Evolutionary conservation across 2,888 invertebrate species (phyloP), one percentile per base, ranked within the genome.

Genomic region (Yponomeuta evonymella): DNA sequence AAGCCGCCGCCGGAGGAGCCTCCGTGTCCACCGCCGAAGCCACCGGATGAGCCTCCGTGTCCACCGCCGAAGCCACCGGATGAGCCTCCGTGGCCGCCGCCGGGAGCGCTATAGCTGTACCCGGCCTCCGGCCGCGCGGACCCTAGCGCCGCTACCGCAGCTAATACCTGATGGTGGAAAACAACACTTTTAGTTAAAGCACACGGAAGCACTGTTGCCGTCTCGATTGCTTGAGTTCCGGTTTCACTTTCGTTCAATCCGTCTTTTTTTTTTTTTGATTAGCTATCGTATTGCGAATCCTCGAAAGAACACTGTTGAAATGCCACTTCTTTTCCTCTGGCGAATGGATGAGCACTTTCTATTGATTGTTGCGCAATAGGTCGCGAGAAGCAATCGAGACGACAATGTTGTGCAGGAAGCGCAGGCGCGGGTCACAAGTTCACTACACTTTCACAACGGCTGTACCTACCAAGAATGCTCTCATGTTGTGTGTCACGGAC

Each of bases 91-190:
- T 83, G 83, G 73, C 88, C 88, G 74, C 90, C 90, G 72, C 89
- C 88, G 72, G 92, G 91, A 70, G 92, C 90, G 84, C 84, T 90
- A 87, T 93, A 94, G 84, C 93, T 93, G 85, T 94, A 94, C 78
- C 94, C 94, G 80, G 94, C 94, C 85, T 94, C 94, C 82, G 94
- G 94, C 73, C 93, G 89, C 72, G 93, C 94, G 82, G 93, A 92
- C 81, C 93, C 93, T 83, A 93, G 87, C 72, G 93, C 92, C 86
- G 93, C 88, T 75, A 94, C 89, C 85, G 92, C 92, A 79, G 92
- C 91, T 79, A 92, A 85, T 85, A 92, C 92, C 92, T 92, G 84
- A 33, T 58, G 68, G 79, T 76, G 77, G 76, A 82, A 77, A 81
- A 83, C 81, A 12, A 48, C 36, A 70, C 63, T 48, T 48, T 66